Conservation (phyloP, 2,888 invertebrate species). For the Archips xylosteana region DNA sequence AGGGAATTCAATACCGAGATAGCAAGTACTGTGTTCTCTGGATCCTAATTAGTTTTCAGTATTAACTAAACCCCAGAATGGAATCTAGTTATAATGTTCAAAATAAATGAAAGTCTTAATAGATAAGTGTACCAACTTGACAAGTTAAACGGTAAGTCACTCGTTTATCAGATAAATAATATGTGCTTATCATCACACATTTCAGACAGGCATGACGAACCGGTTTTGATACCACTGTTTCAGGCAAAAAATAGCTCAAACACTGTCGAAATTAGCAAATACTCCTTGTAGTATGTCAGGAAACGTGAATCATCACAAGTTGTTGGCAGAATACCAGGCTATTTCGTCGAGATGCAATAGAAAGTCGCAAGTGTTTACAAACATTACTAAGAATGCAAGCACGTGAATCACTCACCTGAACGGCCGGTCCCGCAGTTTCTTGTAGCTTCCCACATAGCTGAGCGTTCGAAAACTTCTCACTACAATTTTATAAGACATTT, state of each 20-base stretch:
- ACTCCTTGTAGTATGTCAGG: neutral
- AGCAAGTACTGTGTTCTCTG: no score
- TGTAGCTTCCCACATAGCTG: slow-evolving; percentile 74
- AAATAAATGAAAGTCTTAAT: neutral
- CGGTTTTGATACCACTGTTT: neutral
- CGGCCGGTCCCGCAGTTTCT: slow-evolving; percentile 69
- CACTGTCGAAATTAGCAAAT: neutral
- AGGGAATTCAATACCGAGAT: no score
- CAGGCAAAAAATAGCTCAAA: neutral
- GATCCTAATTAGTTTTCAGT: no score
- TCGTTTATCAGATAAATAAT: slow-evolving; percentile 27
- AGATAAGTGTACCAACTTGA: neutral
- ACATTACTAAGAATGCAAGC: slow-evolving; percentile 10
- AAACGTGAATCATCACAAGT: slow-evolving; percentile 12
- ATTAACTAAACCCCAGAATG: no score
- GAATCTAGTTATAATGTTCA: neutral
- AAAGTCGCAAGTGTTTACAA: slow-evolving; percentile 31
- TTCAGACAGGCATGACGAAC: slow-evolving; percentile 8
- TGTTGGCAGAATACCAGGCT: slow-evolving; percentile 1
- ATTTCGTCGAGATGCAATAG: slow-evolving; percentile 1
- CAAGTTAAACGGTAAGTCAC: neutral
- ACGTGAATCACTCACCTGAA: slow-evolving; percentile 62
- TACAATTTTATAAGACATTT: slow-evolving; percentile 74
- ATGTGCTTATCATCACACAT: slow-evolving; percentile 9
- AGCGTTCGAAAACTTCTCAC: slow-evolving; percentile 68